These are phyloP conservation scores for Pan paniscus DNA, from an alignment of 2,113 vertebrate species.

Conservation along the genomic window DNA sequence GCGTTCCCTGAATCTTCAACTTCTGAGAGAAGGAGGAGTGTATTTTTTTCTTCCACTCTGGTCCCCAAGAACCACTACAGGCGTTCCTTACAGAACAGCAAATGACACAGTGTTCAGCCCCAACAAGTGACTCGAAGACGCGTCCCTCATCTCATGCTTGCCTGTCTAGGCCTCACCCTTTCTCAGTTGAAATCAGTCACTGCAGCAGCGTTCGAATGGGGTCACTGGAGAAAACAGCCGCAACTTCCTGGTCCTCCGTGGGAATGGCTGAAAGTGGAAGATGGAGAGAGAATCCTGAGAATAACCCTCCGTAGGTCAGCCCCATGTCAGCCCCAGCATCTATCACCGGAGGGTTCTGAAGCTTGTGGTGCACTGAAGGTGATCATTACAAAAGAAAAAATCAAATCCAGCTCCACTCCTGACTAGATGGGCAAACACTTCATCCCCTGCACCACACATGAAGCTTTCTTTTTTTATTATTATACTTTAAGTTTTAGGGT, in stretches of 20 bases:
- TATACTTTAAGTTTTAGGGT: too few relatives aligned
- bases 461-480: too few relatives aligned
- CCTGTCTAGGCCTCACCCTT: accelerated
- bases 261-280: accelerated
- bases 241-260: accelerated
- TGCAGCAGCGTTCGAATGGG: accelerated
- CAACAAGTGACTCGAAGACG: accelerated
- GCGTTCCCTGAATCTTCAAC: accelerated
- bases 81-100: neutral
- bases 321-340: accelerated
- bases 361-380: neutral
- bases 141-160: accelerated
- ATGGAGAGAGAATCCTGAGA: accelerated
- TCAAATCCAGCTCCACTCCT: neutral
- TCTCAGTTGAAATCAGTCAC: neutral
- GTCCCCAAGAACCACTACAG: neutral
- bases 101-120: neutral
- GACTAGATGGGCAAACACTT: accelerated
- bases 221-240: accelerated
- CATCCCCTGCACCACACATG: accelerated
- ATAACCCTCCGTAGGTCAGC: accelerated
- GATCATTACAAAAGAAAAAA: accelerated
- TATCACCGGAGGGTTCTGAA: neutral
- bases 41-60: too few relatives aligned
- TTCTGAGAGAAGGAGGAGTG: accelerated